These are phyloP conservation scores for Pteronura brasiliensis DNA, from an alignment of 2,113 vertebrate species.

Conservation along the genomic window DNA sequence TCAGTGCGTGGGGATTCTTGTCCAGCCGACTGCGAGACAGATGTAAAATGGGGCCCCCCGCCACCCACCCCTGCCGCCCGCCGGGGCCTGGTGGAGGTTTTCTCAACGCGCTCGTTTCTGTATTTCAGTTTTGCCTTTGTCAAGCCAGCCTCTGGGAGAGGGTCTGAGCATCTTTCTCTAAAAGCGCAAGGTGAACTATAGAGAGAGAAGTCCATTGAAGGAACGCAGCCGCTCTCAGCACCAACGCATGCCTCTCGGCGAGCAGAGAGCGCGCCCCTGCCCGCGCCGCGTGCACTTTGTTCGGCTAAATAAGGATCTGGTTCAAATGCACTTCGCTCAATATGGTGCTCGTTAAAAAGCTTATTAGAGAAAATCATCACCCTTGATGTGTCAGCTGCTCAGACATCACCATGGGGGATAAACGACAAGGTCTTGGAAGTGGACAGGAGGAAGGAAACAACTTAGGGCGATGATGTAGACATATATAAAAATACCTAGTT, in stretches of 20 bases:
- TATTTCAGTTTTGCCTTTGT: conserved; percentile 33
- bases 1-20: conserved; percentile 12
- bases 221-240: conserved; percentile 33
- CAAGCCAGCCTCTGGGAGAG: background rate
- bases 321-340: conserved; percentile 59
- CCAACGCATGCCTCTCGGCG: rapidly evolving
- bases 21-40: conserved; percentile 71
- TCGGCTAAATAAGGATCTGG: conserved; percentile 48
- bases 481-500: rapidly evolving
- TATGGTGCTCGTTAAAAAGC: conserved; percentile 60
- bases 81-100: background rate
- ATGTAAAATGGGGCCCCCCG: conserved; percentile 63
- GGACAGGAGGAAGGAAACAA: background rate
- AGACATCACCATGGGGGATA: conserved; percentile 38
- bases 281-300: background rate
- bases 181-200: conserved; percentile 32
- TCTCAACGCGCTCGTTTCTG: conserved; percentile 40
- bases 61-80: background rate
- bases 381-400: background rate
- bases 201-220: conserved; percentile 40
- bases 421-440: background rate
- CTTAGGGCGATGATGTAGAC: background rate
- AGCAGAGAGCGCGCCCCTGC: conserved; percentile 15
- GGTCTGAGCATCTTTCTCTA: conserved; percentile 12
- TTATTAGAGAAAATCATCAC: conserved; percentile 46